These are phyloP conservation scores for Ptyas mucosa DNA, from an alignment of 2,113 vertebrate species.

Conservation along the genomic window DNA sequence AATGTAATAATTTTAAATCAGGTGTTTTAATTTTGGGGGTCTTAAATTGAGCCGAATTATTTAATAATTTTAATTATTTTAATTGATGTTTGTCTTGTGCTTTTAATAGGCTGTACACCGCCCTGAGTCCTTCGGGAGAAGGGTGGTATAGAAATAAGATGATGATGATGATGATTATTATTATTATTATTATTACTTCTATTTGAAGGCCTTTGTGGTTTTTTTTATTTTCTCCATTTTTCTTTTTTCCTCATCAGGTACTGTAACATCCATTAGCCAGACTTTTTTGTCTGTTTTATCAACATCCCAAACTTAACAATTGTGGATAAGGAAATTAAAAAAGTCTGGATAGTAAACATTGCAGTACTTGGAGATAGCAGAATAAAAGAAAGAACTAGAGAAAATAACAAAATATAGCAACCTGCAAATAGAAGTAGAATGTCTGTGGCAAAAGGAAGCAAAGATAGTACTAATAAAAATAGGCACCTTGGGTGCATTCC, in stretches of 20 bases:
- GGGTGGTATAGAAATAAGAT: too few species aligned
- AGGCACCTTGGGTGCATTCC: not conserved
- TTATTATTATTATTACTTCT: too few species aligned
- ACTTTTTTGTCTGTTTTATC: not conserved
- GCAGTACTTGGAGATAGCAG: not conserved
- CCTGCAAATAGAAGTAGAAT: not conserved
- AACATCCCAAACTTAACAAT: not conserved
- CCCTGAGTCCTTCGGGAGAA: too few species aligned
- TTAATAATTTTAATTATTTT: too few species aligned
- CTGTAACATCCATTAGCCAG: too few species aligned
- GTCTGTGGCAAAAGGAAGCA: not conserved
- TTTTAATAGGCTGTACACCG: too few species aligned
- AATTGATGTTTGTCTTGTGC: too few species aligned
- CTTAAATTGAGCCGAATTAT: too few species aligned
- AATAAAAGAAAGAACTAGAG: not conserved
- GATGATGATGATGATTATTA: too few species aligned
- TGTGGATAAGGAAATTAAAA: not conserved
- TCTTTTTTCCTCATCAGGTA: too few species aligned
- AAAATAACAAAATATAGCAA: not conserved
- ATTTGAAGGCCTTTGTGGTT: not conserved
- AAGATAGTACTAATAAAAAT: not conserved
- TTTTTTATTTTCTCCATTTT: not conserved
- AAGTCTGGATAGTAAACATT: not conserved
- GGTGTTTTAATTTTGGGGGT: too few species aligned
- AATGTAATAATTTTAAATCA: too few species aligned